phyloP scores from a whole-genome alignment of 2,113 vertebrate species.

The rabbit (Oryctolagus cuniculus) region DNA sequence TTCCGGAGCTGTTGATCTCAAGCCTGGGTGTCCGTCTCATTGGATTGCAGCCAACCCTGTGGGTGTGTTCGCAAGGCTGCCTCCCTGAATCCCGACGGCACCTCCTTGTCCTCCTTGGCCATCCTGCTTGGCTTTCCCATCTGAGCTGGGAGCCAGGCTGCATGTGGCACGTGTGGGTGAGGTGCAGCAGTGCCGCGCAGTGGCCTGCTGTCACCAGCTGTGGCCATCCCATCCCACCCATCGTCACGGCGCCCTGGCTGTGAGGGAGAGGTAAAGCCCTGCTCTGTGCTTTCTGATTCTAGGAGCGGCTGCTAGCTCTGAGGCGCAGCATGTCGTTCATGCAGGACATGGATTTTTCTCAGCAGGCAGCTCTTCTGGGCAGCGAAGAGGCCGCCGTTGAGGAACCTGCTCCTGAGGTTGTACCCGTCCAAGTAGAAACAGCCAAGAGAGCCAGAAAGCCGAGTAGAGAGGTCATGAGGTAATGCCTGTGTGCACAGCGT shows the following conservation, averaged over 20 bases:
- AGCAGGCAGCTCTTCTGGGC: conserved; percentile 98
- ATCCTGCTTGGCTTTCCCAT: neutral
- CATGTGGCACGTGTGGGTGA: neutral
- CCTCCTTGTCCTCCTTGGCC: neutral
- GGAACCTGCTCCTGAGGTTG: conserved; percentile 93
- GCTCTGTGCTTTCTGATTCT: conserved; percentile 91
- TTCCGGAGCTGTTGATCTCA: neutral
- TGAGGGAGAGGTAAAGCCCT: conserved; percentile 90
- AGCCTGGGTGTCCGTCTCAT: conserved; percentile 41
- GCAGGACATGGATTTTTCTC: conserved; percentile 99
- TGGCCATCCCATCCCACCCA: conserved; percentile 86
- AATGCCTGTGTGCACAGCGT: conserved; percentile 76
- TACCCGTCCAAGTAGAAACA: conserved; percentile 93
- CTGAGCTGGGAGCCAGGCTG: conserved; percentile 7
- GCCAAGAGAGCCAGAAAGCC: conserved; percentile 98
- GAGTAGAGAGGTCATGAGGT: conserved; percentile 95
- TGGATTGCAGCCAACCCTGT: conserved; percentile 68
- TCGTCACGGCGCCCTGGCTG: conserved; percentile 87
- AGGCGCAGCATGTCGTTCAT: conserved; percentile 99
- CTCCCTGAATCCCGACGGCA: neutral
- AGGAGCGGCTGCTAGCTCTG: conserved; percentile 98
- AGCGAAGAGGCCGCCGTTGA: conserved; percentile 94
- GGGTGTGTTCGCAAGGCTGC: neutral
- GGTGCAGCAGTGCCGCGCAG: neutral
- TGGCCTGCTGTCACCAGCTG: conserved; percentile 68